Conservation (phyloP, 2,888 invertebrate species). For the Drosophila putrida region DNA sequence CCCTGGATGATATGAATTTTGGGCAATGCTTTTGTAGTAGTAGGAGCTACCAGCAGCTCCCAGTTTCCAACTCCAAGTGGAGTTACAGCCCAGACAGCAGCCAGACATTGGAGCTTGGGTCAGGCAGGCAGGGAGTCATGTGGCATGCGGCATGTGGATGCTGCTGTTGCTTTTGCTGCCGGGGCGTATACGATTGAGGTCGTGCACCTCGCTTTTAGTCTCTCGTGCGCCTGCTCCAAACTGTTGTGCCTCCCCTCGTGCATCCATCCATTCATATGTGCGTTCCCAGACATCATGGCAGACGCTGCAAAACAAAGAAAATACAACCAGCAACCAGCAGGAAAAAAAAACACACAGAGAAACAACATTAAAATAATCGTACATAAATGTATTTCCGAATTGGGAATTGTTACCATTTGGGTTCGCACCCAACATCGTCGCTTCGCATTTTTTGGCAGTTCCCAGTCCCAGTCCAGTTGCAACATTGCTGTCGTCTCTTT, state of each 20-base stretch:
- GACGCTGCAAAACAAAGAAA: conserved; percentile 60
- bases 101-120: conserved; percentile 72
- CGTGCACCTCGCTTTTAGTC: conserved; percentile 76
- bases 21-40: conserved; percentile 65
- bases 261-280: conserved; percentile 50
- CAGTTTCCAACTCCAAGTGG: conserved; percentile 21
- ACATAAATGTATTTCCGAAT: conserved; percentile 77
- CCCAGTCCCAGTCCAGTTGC: conserved; percentile 19
- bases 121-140: conserved; percentile 34
- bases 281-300: conserved; percentile 77
- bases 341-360: background rate
- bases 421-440: conserved; percentile 58
- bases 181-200: conserved; percentile 81
- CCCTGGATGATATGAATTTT: conserved; percentile 51
- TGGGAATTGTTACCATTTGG: conserved; percentile 66
- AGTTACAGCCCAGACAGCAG: conserved; percentile 64
- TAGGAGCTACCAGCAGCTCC: conserved; percentile 3
- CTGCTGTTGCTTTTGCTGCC: conserved; percentile 14
- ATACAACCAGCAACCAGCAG: too few relatives aligned
- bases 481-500: background rate
- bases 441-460: conserved; percentile 49
- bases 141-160: conserved; percentile 8
- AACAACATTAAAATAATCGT: conserved; percentile 31
- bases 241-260: background rate
- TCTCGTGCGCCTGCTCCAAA: conserved; percentile 75